phyloP scores from a whole-genome alignment of 2,113 vertebrate species.

The Alces alces region DNA sequence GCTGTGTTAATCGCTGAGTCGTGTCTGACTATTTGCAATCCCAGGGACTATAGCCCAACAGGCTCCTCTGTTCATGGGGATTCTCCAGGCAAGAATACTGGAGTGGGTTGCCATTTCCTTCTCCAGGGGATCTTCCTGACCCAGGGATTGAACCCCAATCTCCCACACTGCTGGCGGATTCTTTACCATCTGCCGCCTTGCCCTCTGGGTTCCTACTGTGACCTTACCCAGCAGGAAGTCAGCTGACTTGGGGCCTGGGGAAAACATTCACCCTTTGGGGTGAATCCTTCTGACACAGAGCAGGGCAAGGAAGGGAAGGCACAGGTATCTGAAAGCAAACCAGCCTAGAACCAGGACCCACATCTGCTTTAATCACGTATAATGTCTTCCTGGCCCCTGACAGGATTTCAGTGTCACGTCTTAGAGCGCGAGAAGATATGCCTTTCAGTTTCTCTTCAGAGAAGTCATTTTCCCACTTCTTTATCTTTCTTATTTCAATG shows the following conservation, averaged over 20 bases:
- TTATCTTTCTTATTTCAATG: not conserved
- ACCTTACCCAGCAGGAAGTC: not conserved
- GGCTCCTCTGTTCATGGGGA: not conserved
- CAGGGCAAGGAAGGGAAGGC: not conserved
- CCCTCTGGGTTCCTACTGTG: not conserved
- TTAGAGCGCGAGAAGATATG: not conserved
- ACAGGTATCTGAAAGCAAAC: not conserved
- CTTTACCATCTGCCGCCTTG: not conserved
- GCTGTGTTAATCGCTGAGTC: not conserved
- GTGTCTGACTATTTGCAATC: not conserved
- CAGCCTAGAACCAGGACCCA: not conserved
- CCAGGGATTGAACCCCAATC: not conserved
- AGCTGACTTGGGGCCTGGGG: not conserved
- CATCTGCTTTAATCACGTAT: not conserved
- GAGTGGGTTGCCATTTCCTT: not conserved
- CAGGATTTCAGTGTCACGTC: not conserved
- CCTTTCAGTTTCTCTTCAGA: not conserved
- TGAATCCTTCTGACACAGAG: not conserved
- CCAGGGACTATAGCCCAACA: not conserved
- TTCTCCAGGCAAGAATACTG: not conserved
- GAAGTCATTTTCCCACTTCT: not conserved
- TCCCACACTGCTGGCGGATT: not conserved
- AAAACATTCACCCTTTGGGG: not conserved
- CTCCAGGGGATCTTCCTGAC: not conserved
- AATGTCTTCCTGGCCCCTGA: not conserved